These are phyloP conservation scores for Hormiphora californensis DNA, from an alignment of 37 sponge, comb jelly and placozoan genomes.

Conservation along the genomic window DNA sequence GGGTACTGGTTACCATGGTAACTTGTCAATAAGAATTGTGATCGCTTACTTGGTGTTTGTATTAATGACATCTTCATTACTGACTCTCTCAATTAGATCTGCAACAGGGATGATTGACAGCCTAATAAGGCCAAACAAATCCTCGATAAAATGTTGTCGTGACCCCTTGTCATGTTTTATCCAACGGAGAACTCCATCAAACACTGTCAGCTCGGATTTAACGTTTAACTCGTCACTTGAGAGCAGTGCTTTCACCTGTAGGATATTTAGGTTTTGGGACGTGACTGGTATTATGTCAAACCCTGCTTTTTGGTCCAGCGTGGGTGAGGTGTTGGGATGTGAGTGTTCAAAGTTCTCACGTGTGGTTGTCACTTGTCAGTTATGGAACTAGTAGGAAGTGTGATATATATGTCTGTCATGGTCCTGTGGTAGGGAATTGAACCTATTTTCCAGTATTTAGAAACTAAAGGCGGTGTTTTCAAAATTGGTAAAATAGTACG, in stretches of 20 bases:
- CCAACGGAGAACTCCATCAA: conserved; percentile 32
- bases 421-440: no score
- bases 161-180: conserved; percentile 24
- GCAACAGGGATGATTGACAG: conserved; percentile 27
- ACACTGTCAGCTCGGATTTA: conserved; percentile 16
- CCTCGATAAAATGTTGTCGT: conserved; percentile 32
- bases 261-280: no score
- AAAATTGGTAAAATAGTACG: no score
- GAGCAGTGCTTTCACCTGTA: conserved; percentile 6
- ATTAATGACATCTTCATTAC: conserved; percentile 25
- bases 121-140: background rate
- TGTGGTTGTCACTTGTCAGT: no score
- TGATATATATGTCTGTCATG: no score
- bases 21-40: background rate
- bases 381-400: no score
- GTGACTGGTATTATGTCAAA: no score
- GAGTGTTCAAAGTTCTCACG: no score
- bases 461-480: no score
- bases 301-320: no score
- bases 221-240: conserved; percentile 36
- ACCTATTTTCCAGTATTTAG: no score
- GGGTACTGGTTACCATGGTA: background rate
- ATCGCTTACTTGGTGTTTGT: background rate
- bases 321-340: no score
- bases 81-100: conserved; percentile 14